Evolutionary conservation across 2,888 invertebrate genomes (phyloP), one percentile per base, ranked within the genome.

Genomic region (Therioaphis trifolii): DNA sequence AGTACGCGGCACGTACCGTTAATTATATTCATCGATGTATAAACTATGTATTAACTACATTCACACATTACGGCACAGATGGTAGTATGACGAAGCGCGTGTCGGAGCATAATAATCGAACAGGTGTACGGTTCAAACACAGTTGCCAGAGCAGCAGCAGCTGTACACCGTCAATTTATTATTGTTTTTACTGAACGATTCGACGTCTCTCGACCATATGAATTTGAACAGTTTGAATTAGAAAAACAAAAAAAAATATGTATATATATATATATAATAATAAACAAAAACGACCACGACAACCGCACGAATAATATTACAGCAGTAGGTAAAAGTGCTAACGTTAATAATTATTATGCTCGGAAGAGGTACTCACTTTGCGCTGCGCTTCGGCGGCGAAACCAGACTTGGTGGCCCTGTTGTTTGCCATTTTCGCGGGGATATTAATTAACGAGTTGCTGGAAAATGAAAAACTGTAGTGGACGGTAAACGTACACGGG

Each of bases 341-440:
- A n/a, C n/a, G n/a, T n/a, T n/a, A n/a, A 68, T 40, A 12, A 40
- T 66, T 66, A 11, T 12, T 40, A 40, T 40, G 21, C 35, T 3
- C 15, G 29, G 24, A 14, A 35, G 3, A 35, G 29, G 52, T 68
- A 79, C 92, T 92, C 90, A 97, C 97, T 93, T 97, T 97, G 89
- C 95, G 92, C 90, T 97, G 97, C 79, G 97, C 96, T 89, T 97
- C 97, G 85, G 97, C 96, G 87, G 97, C 97, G 91, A 97, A 96
- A 93, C 97, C 97, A 88, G 95, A 95, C 90, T 96, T 96, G 85
- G 95, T 91, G 87, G 96, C 96, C 89, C 96, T 91, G 91, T 94
- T 93, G 89, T 91, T 92, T 87, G 95, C 94, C 95, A 95, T 95
- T 88, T 40, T 69, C 4, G 18, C 5, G 24, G 5, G 35, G 21